These are phyloP conservation scores for Megaustenia siamemsis DNA, from an alignment of 2,888 invertebrate genomes.

Conservation along the genomic window DNA sequence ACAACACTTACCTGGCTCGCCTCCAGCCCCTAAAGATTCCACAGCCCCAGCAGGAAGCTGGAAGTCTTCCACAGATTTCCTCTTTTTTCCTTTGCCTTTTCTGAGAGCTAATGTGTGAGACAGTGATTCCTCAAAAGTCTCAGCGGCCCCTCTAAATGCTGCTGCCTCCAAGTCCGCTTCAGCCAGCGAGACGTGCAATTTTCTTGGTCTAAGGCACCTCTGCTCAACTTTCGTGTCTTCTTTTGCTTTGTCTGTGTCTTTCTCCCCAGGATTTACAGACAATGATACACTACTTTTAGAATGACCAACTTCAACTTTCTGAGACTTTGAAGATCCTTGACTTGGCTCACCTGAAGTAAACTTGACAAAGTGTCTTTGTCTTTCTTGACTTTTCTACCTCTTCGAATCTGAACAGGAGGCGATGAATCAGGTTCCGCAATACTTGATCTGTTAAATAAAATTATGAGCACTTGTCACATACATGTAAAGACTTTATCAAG, in stretches of 20 bases:
- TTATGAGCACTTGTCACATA: neutral
- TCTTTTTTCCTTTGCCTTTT: conserved; percentile 49
- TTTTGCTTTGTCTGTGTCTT: conserved; percentile 30
- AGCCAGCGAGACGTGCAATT: conserved; percentile 39
- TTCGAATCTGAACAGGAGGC: conserved; percentile 31
- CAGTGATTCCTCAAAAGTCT: conserved; percentile 29
- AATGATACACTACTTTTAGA: conserved; percentile 28
- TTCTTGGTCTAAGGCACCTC: conserved; percentile 43
- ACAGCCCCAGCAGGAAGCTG: conserved; percentile 6
- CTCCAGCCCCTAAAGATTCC: conserved; percentile 13
- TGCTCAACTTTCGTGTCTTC: conserved; percentile 47
- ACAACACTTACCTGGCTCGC: conserved; percentile 21
- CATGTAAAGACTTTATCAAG: too few species aligned
- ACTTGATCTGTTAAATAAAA: conserved; percentile 35
- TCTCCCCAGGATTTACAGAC: conserved; percentile 6
- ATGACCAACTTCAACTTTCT: conserved; percentile 28
- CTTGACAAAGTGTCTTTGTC: conserved; percentile 14
- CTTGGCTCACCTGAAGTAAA: conserved; percentile 30
- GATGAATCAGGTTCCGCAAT: conserved; percentile 8
- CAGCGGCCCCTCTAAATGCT: conserved; percentile 35
- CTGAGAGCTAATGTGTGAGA: neutral
- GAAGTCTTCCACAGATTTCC: conserved; percentile 20
- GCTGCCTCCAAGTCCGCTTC: conserved; percentile 47
- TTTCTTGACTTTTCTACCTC: conserved; percentile 26
- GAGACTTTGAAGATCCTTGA: conserved; percentile 42